Conservation (phyloP, 2,113 vertebrate genomes). For the Leuciscus idus region DNA sequence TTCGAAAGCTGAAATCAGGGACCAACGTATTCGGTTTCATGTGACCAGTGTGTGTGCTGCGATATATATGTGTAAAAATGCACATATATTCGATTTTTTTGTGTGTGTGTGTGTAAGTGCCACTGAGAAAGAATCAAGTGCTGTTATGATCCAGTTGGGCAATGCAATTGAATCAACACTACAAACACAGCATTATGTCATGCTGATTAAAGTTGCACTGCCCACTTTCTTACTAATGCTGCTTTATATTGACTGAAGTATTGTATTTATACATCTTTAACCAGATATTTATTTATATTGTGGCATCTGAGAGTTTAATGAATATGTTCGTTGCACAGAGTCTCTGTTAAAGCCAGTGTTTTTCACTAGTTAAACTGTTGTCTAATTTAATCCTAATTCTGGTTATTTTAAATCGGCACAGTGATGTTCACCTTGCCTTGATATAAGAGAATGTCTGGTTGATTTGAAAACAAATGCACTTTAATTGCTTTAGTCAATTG, state of each 20-base stretch:
- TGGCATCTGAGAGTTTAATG: slow-evolving; percentile 8
- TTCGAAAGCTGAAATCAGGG: slow-evolving; percentile 14
- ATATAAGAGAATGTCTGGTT: not conserved
- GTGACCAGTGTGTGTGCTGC: not conserved
- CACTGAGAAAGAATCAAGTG: not conserved
- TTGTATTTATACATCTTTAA: slow-evolving; percentile 63
- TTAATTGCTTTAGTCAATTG: slow-evolving; percentile 66
- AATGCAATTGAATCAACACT: slow-evolving; percentile 3
- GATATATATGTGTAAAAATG: not conserved
- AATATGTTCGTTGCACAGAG: not conserved
- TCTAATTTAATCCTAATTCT: not conserved
- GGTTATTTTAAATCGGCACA: not conserved
- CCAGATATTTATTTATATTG: slow-evolving; percentile 68
- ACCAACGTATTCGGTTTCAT: not conserved
- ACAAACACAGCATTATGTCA: slow-evolving; percentile 1
- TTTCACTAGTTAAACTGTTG: not conserved
- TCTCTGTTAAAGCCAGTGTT: not conserved
- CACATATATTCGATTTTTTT: not conserved
- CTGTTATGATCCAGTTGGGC: not conserved
- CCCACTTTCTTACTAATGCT: slow-evolving; percentile 42
- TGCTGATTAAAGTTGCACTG: not conserved
- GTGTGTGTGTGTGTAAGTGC: not conserved
- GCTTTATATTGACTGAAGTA: slow-evolving; percentile 15
- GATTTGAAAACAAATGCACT: slow-evolving; percentile 65
- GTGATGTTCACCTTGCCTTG: not conserved